A percentile compares a stretch with the other conserved stretches of the same genome.
phyloP scores from a whole-genome alignment of 1,140 invertebrate species.

The Drosophila rhopaloa region DNA sequence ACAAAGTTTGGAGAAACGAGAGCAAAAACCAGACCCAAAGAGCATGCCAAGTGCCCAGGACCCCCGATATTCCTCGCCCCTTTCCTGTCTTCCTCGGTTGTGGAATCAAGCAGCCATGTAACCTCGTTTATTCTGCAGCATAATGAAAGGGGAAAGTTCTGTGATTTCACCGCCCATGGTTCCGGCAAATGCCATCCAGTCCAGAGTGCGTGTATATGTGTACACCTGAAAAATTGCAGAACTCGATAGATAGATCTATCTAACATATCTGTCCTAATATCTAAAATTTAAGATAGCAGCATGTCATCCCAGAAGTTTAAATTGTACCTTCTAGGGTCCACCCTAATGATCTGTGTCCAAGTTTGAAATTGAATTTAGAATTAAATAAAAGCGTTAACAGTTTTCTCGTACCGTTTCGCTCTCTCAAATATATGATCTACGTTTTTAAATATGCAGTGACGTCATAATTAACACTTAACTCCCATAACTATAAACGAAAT shows the following conservation, averaged over 20 bases:
- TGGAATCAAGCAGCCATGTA: conserved; percentile 64
- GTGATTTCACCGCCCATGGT: conserved; percentile 60
- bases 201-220: conserved; percentile 20
- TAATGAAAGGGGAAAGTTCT: conserved; percentile 66
- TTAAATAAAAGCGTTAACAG: no score
- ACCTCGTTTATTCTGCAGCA: conserved; percentile 73
- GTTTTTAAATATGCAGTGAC: no score
- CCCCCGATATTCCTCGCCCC: conserved; percentile 17
- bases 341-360: neutral
- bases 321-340: neutral
- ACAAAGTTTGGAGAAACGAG: conserved; percentile 45
- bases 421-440: no score
- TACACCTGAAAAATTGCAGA: conserved; percentile 6
- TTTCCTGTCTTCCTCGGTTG: conserved; percentile 67
- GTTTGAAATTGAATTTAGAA: neutral
- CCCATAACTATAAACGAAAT: no score
- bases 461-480: no score
- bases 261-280: no score
- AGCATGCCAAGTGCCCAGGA: conserved; percentile 43
- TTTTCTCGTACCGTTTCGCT: no score
- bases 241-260: no score
- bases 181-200: conserved; percentile 52
- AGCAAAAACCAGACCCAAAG: conserved; percentile 50
- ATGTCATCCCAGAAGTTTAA: neutral
- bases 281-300: no score